Evolutionary conservation across 2,113 vertebrate species (phyloP).

Genomic region (Macrotus californicus): DNA sequence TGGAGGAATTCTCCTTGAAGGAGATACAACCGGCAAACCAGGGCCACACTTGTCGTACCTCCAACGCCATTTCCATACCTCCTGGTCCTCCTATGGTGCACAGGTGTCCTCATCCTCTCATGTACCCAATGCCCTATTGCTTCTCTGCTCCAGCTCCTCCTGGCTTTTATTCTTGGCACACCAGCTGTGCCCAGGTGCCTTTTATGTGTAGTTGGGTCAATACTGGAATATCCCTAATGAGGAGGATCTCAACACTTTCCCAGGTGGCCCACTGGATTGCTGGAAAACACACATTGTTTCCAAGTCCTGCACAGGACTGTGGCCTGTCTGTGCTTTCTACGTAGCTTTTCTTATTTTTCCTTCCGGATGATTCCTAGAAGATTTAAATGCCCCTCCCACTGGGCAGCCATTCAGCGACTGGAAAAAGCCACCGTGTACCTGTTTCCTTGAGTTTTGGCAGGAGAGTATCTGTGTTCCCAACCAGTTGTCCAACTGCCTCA

Average conservation of each 20-base stretch:
- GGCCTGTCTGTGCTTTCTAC: neutral
- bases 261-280: too few species aligned
- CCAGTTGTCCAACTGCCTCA: neutral
- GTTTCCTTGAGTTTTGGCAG: neutral
- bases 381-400: neutral
- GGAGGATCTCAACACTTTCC: neutral
- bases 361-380: neutral
- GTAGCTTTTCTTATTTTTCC: neutral
- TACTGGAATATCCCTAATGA: neutral
- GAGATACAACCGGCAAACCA: neutral
- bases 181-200: neutral
- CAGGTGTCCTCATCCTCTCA: neutral
- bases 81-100: rapidly evolving
- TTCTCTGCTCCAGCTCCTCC: neutral
- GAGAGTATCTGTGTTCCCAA: neutral
- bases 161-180: neutral
- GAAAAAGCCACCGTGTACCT: neutral
- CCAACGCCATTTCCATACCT: neutral
- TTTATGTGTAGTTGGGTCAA: neutral
- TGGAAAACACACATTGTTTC: neutral
- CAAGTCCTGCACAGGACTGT: too few species aligned
- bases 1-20: neutral
- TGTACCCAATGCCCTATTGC: neutral
- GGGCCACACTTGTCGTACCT: neutral
- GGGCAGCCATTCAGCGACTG: neutral